Conservation (phyloP, 1,140 invertebrate genomes). For the Schlechtendalia chinensis region DNA sequence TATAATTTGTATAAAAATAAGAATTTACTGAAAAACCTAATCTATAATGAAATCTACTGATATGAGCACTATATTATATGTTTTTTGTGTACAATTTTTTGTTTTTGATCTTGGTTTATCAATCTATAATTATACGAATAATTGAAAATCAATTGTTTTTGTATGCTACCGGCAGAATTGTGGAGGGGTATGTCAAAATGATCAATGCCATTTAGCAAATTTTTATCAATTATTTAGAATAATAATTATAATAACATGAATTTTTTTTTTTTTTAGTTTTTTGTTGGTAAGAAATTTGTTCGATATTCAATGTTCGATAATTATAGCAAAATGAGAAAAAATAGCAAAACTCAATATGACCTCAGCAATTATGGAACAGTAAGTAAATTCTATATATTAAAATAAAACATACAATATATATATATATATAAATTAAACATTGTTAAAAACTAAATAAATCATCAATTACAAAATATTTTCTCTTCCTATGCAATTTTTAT, state of each 20-base stretch:
- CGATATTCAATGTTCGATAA: constrained; percentile 19
- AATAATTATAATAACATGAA: not conserved
- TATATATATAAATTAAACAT: not conserved
- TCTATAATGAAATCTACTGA: no score
- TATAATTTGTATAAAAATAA: no score
- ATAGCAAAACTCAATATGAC: not conserved
- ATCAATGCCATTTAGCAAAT: not conserved
- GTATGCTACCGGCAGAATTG: constrained; percentile 5
- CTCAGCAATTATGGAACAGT: not conserved
- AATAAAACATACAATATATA: not conserved
- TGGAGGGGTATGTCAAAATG: constrained; percentile 35
- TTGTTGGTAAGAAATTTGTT: constrained; percentile 41
- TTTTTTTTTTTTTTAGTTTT: constrained; percentile 10
- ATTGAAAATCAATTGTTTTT: not conserved
- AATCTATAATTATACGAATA: not conserved
- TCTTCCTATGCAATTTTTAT: not conserved
- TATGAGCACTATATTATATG: no score
- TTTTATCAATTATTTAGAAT: not conserved
- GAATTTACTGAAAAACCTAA: no score
- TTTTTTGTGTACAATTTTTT: no score
- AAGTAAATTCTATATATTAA: not conserved
- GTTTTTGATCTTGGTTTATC: no score
- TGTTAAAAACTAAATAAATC: not conserved
- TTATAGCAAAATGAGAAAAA: constrained; percentile 29
- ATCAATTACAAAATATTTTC: not conserved